Evolutionary conservation across 1,140 invertebrate species (phyloP), one percentile per base, ranked within the genome.

Genomic region (Orchestia grillus): DNA sequence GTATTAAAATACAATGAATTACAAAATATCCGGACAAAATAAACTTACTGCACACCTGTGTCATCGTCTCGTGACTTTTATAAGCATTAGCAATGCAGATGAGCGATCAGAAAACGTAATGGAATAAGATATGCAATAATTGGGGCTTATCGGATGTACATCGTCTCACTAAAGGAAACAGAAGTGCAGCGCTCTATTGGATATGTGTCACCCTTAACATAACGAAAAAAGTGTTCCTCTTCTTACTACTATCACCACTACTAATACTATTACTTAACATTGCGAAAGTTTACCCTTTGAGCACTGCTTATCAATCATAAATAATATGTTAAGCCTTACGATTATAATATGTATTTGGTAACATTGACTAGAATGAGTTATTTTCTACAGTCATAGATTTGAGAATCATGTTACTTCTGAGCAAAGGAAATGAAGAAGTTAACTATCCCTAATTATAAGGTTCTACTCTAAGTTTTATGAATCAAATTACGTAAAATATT

Each of bases 361-460:
- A 90, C 43, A 43, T 90, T 90, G 88, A 90, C 88, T 90, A 90
- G 88, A 90, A 90, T 90, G 43, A 42, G 88, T 90, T 90, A 42
- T 42, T 4, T 90, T 44, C 43, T 90, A 90, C n/a, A 44, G 36
- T 11, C 42, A 90, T 87, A 42, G 43, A 43, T 90, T 90, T 90
- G 88, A 90, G 88, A 90, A 90, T 90, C 88, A 90, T 11, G 43
- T 90, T 90, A 43, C 41, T 90, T 44, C 42, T 90, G 88, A 90
- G 88, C 88, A 42, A 8, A 36, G 28, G 62, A 19, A 77, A 15
- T 23, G 11, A 77, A 28, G 62, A 77, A 77, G 28, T 77, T 77
- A 8, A 77, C 36, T 8, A 28, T 77, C 62, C 36, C 62, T 36
- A 23, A 77, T 77, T 28, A 77, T 28, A 77, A 77, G 11, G 36